Evolutionary conservation across 2,797 vertebrate species (phyloP).

Genomic region (Dendrocincla fuliginosa): DNA sequence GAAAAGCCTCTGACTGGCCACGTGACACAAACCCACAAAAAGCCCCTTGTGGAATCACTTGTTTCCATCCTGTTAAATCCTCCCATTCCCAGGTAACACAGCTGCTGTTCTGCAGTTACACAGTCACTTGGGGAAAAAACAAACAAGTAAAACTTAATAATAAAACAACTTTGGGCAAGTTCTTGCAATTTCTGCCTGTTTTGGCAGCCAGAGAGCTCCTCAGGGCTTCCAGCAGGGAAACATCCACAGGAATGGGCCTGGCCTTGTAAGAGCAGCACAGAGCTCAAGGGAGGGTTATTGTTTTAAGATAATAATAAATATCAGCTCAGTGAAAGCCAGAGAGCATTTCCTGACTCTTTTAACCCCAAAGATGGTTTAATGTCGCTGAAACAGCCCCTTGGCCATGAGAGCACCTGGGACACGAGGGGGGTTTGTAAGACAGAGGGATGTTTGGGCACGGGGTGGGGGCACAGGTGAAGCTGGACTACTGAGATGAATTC

Average conservation of each 20-base stretch:
- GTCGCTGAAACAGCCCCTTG: background rate
- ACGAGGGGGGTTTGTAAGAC: background rate
- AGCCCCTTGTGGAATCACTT: background rate
- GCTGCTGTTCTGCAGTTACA: background rate
- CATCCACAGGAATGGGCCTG: fast-evolving
- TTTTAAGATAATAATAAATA: background rate
- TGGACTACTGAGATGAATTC: no score
- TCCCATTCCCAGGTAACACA: background rate
- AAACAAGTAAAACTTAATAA: background rate
- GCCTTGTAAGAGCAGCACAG: fast-evolving
- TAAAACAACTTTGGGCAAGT: background rate
- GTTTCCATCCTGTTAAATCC: background rate
- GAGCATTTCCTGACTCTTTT: background rate
- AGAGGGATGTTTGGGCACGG: no score
- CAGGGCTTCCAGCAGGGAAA: background rate
- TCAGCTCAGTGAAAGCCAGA: background rate
- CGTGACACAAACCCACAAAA: fast-evolving
- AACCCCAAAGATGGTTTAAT: background rate
- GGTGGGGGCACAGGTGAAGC: no score
- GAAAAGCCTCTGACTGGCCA: fast-evolving
- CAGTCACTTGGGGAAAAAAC: background rate
- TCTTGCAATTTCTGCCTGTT: background rate
- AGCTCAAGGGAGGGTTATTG: background rate
- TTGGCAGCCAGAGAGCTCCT: background rate
- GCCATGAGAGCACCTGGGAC: background rate